These are phyloP conservation scores for Camponotus vicinus DNA, from an alignment of 1,140 invertebrate genomes.

Conservation along the genomic window DNA sequence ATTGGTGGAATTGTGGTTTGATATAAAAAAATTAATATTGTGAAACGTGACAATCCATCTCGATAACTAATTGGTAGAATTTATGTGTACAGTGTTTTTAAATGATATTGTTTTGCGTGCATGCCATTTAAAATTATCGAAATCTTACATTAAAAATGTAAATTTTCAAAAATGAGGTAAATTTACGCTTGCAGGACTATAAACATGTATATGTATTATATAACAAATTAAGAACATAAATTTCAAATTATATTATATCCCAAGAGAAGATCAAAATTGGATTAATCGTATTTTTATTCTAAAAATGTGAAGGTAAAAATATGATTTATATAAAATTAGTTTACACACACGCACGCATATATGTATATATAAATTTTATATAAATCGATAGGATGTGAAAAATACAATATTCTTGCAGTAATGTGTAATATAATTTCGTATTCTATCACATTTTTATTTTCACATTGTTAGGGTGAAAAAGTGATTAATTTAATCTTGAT, in stretches of 20 bases:
- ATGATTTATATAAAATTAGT: background rate
- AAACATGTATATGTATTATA: too few species aligned
- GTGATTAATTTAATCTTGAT: background rate
- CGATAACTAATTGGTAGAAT: background rate
- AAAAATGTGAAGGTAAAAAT: too few species aligned
- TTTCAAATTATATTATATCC: too few species aligned
- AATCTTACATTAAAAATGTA: conserved; percentile 11
- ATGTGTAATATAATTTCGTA: background rate
- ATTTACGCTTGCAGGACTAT: too few species aligned
- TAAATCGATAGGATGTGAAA: background rate
- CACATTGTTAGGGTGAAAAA: background rate
- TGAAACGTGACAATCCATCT: background rate
- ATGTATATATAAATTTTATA: background rate
- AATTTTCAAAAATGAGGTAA: background rate
- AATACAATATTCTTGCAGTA: background rate
- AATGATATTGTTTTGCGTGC: background rate
- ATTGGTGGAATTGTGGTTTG: background rate
- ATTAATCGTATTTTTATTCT: too few species aligned
- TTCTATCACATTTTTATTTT: background rate
- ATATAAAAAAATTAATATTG: conserved; percentile 1
- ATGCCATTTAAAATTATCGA: conserved; percentile 5
- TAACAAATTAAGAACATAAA: too few species aligned
- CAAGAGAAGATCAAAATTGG: too few species aligned
- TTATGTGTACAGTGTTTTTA: background rate
- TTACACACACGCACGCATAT: too few species aligned